These are phyloP conservation scores for Corythaeola cristata DNA, from an alignment of 2,113 vertebrate species.

Conservation along the genomic window DNA sequence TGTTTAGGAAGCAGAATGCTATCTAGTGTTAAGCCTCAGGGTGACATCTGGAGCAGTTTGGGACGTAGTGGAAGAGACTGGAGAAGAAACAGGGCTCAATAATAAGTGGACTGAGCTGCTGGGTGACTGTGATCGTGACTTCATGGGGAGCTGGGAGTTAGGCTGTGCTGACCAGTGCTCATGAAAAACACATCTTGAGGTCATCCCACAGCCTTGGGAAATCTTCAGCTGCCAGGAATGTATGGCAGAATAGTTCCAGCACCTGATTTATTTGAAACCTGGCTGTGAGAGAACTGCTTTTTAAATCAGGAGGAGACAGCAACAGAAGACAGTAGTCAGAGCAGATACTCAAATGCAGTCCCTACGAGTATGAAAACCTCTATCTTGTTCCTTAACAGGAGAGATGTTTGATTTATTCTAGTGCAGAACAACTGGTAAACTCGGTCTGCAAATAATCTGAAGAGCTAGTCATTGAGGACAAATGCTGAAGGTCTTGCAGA, in stretches of 20 bases:
- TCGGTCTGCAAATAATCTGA: not conserved
- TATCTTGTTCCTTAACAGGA: not conserved
- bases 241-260: not conserved
- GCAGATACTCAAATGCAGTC: not conserved
- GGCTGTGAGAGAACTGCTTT: not conserved
- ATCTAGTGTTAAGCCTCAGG: not conserved
- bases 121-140: not conserved
- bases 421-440: not conserved
- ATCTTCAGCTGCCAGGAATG: rapidly evolving
- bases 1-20: not conserved
- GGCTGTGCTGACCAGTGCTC: not conserved
- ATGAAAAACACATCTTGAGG: not conserved
- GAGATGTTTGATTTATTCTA: not conserved
- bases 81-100: not conserved
- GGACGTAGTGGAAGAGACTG: not conserved
- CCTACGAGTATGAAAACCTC: rapidly evolving
- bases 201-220: not conserved
- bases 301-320: not conserved
- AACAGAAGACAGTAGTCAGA: not conserved
- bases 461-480: not conserved
- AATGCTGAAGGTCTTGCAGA: not conserved
- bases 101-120: not conserved
- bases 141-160: not conserved
- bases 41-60: not conserved
- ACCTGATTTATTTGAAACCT: not conserved